A percentile compares a stretch with the other conserved stretches of the same genome.
Conservation (phyloP, 2,113 vertebrate genomes). For the Brachirus orientalis region DNA sequence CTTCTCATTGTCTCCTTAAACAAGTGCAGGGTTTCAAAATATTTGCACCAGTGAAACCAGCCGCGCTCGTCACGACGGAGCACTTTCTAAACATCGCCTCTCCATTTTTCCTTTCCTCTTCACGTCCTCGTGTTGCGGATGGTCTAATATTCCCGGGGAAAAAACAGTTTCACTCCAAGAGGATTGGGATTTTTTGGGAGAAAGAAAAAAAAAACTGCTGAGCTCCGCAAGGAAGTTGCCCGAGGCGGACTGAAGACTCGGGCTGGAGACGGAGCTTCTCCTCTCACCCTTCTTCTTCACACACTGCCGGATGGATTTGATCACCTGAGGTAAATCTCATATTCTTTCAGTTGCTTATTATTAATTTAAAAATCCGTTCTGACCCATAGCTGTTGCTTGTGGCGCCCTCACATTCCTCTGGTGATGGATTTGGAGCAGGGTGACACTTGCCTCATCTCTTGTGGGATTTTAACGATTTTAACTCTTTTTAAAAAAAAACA, state of each 20-base stretch:
- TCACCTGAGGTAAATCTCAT: constrained; percentile 49
- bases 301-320: constrained; percentile 31
- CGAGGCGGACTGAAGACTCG: constrained; percentile 60
- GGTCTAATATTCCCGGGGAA: constrained; percentile 4
- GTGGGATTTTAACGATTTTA: not conserved
- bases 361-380: not conserved
- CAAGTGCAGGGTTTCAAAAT: constrained; percentile 46
- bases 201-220: constrained; percentile 59
- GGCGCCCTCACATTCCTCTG: not conserved
- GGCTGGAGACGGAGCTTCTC: constrained; percentile 38
- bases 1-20: constrained; percentile 22
- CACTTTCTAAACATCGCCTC: constrained; percentile 40
- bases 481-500: no score
- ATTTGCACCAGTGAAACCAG: not conserved
- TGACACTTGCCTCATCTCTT: not conserved
- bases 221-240: constrained; percentile 80
- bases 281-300: constrained; percentile 1
- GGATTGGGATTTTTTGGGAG: constrained; percentile 8
- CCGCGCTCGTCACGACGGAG: constrained; percentile 28
- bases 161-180: constrained; percentile 23
- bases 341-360: not conserved
- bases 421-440: not conserved
- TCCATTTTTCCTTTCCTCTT: not conserved
- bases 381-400: not conserved
- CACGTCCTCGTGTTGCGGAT: constrained; percentile 10